Evolutionary conservation across 2,888 invertebrate species (phyloP).

Genomic region (Horisme vitalbata): DNA sequence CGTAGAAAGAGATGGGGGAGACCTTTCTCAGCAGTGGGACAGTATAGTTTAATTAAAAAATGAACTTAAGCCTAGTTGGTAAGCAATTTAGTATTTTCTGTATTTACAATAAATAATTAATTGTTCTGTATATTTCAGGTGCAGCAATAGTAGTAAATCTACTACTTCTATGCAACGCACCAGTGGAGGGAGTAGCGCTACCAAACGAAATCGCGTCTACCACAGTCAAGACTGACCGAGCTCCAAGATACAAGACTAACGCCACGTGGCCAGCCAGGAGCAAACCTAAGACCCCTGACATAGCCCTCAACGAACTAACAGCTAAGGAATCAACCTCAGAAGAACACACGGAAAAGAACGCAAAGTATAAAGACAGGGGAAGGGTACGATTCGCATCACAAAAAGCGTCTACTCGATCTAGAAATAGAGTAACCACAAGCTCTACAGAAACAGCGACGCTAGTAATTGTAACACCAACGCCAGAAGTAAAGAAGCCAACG

Average conservation of each 20-base stretch:
- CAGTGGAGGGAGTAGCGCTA: conserved; percentile 59
- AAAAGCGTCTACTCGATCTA: conserved; percentile 59
- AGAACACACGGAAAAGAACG: conserved; percentile 72
- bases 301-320: conserved; percentile 68
- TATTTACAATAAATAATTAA: not conserved
- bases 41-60: too few relatives aligned
- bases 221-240: conserved; percentile 54
- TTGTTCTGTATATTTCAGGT: conserved; percentile 56
- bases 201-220: conserved; percentile 58
- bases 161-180: conserved; percentile 70
- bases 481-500: conserved; percentile 65
- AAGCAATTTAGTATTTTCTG: too few relatives aligned
- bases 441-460: conserved; percentile 55
- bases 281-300: conserved; percentile 57
- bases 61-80: too few relatives aligned
- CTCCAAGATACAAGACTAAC: conserved; percentile 47
- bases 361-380: conserved; percentile 76
- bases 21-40: too few relatives aligned
- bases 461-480: conserved; percentile 70
- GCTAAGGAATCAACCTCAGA: conserved; percentile 68
- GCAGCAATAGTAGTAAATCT: conserved; percentile 73
- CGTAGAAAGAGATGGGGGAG: too few relatives aligned
- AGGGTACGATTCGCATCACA: conserved; percentile 60
- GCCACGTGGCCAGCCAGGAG: conserved; percentile 48
- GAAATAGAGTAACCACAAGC: conserved; percentile 28